Conservation (phyloP, 2,113 vertebrate genomes). For the Catharus minimus region DNA sequence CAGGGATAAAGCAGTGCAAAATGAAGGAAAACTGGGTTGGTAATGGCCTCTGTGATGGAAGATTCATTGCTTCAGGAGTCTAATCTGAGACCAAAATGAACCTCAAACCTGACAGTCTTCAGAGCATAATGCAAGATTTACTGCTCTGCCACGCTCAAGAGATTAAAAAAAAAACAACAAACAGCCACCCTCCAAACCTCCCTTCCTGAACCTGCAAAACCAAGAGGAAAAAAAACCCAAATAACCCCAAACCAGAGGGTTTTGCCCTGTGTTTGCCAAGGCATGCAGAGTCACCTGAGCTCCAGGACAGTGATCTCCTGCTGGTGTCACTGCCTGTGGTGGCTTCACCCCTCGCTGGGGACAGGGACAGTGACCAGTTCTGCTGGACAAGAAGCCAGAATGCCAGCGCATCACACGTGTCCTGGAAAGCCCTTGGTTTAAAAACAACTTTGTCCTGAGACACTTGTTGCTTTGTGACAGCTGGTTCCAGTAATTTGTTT, state of each 20-base stretch:
- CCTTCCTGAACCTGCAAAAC: not conserved
- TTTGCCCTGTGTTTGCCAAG: not conserved
- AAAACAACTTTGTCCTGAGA: conserved; percentile 9
- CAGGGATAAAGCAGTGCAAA: not conserved
- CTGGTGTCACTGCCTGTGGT: rapidly evolving
- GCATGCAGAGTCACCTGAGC: rapidly evolving
- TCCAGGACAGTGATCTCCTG: rapidly evolving
- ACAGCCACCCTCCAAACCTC: not conserved
- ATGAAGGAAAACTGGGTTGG: not conserved
- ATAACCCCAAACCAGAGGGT: too few species aligned
- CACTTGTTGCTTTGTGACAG: conserved; percentile 75
- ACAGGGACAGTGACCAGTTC: rapidly evolving
- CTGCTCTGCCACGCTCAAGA: conserved; percentile 20
- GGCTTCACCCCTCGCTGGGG: rapidly evolving
- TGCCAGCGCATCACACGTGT: rapidly evolving
- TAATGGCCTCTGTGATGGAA: not conserved
- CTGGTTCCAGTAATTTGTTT: conserved; percentile 77
- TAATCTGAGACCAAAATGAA: conserved; percentile 24
- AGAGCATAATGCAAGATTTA: conserved; percentile 33
- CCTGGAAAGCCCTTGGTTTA: not conserved
- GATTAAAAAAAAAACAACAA: not conserved
- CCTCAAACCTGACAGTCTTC: not conserved
- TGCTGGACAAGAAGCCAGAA: not conserved
- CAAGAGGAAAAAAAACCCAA: not conserved
- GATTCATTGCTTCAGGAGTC: conserved; percentile 25